A percentile compares a stretch with the other conserved stretches of the same genome.
These are phyloP conservation scores for Bombus picipes DNA, from an alignment of 1,140 invertebrate species.

Conservation along the genomic window DNA sequence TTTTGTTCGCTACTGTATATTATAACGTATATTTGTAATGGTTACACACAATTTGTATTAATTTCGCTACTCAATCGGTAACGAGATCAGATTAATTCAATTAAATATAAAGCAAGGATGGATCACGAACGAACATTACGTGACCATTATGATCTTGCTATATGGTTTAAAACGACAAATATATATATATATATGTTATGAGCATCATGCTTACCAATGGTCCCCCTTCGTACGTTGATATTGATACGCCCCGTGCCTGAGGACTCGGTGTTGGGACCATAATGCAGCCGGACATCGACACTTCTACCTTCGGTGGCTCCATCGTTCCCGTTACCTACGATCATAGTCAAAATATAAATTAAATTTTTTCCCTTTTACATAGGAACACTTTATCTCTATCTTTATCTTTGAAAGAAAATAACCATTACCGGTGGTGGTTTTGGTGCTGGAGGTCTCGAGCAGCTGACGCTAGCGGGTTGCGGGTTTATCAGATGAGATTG, in stretches of 20 bases:
- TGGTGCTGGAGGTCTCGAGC: slow-evolving; percentile 71
- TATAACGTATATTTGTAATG: neutral
- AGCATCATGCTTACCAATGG: slow-evolving; percentile 84
- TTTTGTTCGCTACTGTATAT: neutral
- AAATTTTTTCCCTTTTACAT: neutral
- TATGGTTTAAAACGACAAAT: neutral
- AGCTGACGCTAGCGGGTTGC: slow-evolving; percentile 73
- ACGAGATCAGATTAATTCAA: neutral
- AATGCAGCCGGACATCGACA: slow-evolving; percentile 83
- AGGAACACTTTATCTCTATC: neutral
- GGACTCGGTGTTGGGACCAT: slow-evolving; percentile 85
- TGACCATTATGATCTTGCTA: neutral
- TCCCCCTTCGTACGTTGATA: slow-evolving; percentile 85
- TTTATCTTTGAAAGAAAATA: neutral
- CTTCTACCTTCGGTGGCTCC: slow-evolving; percentile 84
- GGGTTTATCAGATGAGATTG: slow-evolving; percentile 80
- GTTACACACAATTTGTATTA: slow-evolving; percentile 22
- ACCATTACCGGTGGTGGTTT: slow-evolving; percentile 75
- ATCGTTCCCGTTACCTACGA: slow-evolving; percentile 76
- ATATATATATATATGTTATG: neutral
- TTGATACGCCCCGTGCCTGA: slow-evolving; percentile 83
- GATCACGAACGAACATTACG: neutral
- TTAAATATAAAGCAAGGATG: neutral
- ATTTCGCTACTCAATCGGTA: neutral
- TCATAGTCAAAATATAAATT: neutral